These are phyloP conservation scores for Agonum fuliginosum DNA, from an alignment of 2,888 invertebrate genomes.

Conservation along the genomic window DNA sequence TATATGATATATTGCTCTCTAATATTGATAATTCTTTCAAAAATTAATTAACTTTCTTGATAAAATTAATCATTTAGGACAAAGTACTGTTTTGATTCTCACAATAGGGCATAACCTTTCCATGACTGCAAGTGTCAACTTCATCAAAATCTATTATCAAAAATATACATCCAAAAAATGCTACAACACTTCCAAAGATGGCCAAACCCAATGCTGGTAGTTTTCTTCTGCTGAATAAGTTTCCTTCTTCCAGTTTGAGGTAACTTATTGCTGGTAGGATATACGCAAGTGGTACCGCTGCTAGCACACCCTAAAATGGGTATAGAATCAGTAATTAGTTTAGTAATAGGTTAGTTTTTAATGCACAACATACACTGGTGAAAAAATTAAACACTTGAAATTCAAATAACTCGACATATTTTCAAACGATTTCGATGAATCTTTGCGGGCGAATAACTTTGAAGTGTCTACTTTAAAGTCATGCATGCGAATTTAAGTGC, in stretches of 20 bases:
- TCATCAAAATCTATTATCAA: conserved; percentile 75
- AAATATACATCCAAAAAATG: conserved; percentile 77
- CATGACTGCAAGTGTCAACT: conserved; percentile 79
- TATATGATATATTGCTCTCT: conserved; percentile 25
- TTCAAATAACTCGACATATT: too few species aligned
- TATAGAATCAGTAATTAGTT: neutral
- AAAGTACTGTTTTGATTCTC: conserved; percentile 58
- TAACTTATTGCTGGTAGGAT: conserved; percentile 87
- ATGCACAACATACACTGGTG: too few species aligned
- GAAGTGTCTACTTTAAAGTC: too few species aligned
- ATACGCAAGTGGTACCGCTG: conserved; percentile 89
- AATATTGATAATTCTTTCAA: conserved; percentile 23
- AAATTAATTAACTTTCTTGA: conserved; percentile 9
- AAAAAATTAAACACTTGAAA: too few species aligned
- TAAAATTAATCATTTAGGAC: conserved; percentile 19
- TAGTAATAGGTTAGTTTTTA: too few species aligned
- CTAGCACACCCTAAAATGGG: conserved; percentile 81
- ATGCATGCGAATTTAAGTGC: too few species aligned
- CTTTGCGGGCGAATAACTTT: too few species aligned
- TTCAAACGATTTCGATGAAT: too few species aligned
- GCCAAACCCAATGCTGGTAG: conserved; percentile 82
- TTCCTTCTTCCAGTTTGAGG: conserved; percentile 83
- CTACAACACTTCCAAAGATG: conserved; percentile 80
- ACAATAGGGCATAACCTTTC: conserved; percentile 79
- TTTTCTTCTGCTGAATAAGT: conserved; percentile 80